Evolutionary conservation across 2,113 vertebrate genomes (phyloP).

Genomic region (Thamnophis sirtalis): DNA sequence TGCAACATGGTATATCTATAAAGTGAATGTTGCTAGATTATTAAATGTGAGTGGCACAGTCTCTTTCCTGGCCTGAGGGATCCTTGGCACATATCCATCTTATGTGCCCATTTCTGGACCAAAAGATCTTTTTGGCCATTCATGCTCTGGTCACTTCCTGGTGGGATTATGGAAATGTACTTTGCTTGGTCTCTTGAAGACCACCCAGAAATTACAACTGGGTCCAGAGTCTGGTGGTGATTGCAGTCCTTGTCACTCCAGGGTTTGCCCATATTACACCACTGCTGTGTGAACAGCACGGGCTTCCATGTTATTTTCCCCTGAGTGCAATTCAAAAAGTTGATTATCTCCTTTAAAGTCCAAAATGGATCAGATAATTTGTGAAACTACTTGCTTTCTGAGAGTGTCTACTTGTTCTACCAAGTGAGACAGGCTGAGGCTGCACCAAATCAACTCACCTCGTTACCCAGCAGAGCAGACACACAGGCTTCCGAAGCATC

Average conservation of each 20-base stretch:
- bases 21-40: neutral
- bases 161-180: neutral
- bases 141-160: neutral
- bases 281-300: neutral
- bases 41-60: neutral
- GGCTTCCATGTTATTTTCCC: neutral
- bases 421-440: neutral
- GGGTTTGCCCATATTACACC: neutral
- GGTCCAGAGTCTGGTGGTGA: neutral
- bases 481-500: slow-evolving; percentile 90
- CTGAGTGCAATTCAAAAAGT: neutral
- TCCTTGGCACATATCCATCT: neutral
- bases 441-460: slow-evolving; percentile 71
- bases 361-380: neutral
- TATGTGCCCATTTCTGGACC: neutral
- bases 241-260: neutral
- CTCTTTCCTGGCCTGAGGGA: neutral
- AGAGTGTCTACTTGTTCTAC: neutral
- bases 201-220: neutral
- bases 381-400: neutral
- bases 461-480: slow-evolving; percentile 83
- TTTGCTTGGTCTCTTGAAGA: neutral
- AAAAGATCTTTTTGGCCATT: neutral
- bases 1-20: neutral
- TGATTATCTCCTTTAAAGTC: neutral